These are phyloP conservation scores for Tympanoctomys barrerae DNA, from an alignment of 2,797 vertebrate genomes.

Conservation along the genomic window DNA sequence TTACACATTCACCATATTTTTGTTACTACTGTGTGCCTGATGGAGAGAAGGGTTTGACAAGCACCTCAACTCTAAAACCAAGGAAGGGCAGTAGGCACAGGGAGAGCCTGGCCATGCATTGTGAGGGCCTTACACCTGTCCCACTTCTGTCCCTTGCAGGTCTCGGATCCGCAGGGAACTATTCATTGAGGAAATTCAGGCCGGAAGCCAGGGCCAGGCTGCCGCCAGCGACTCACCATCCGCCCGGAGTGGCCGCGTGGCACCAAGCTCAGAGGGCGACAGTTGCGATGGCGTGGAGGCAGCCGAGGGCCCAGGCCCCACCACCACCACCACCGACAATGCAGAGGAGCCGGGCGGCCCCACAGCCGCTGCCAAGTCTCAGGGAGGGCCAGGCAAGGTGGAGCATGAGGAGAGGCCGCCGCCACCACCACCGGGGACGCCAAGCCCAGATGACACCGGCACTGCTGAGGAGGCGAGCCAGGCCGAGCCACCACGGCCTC, in stretches of 20 bases:
- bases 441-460: constrained; percentile 86
- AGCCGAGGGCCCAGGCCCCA: constrained; percentile 91
- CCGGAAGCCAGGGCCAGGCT: constrained; percentile 92
- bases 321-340: constrained; percentile 80
- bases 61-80: background rate
- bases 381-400: constrained; percentile 89
- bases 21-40: background rate
- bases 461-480: constrained; percentile 87
- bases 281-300: constrained; percentile 98
- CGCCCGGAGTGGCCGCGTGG: constrained; percentile 92
- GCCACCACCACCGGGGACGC: constrained; percentile 79
- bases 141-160: constrained; percentile 86
- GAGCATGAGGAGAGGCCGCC: constrained; percentile 87
- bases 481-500: constrained; percentile 86
- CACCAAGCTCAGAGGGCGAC: constrained; percentile 94
- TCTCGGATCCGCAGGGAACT: constrained; percentile 99
- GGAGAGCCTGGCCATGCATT: background rate
- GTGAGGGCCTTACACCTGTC: background rate
- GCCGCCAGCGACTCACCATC: constrained; percentile 96
- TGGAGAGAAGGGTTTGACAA: background rate
- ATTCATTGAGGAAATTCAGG: constrained; percentile 99
- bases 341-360: constrained; percentile 87
- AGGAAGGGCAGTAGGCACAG: background rate
- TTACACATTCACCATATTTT: background rate
- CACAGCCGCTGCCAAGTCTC: constrained; percentile 90